Conservation (phyloP, 1,140 invertebrate species). For the Heliconius hermathena region DNA sequence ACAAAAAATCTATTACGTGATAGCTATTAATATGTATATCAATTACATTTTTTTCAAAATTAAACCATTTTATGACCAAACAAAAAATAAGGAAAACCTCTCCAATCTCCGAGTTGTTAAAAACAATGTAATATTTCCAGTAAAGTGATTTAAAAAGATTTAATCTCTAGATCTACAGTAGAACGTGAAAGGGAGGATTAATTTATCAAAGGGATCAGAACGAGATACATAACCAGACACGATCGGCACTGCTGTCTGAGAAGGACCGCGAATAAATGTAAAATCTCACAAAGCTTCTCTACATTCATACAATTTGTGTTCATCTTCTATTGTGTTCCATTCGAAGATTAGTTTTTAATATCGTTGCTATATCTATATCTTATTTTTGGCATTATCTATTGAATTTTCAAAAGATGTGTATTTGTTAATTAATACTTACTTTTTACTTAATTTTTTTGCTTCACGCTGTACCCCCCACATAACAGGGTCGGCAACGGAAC, state of each 20-base stretch:
- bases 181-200: conserved; percentile 27
- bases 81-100: not conserved
- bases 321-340: not conserved
- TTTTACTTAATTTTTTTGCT: too few relatives aligned
- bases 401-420: too few relatives aligned
- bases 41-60: too few relatives aligned
- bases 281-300: not conserved
- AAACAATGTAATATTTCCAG: conserved; percentile 24
- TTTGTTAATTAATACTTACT: too few relatives aligned
- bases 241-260: conserved; percentile 12
- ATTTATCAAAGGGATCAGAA: conserved; percentile 40
- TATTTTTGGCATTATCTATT: too few relatives aligned
- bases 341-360: not conserved
- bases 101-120: not conserved
- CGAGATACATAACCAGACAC: conserved; percentile 31
- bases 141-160: conserved; percentile 22
- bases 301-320: not conserved
- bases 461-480: too few relatives aligned
- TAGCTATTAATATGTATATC: too few relatives aligned
- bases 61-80: too few relatives aligned
- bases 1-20: too few relatives aligned
- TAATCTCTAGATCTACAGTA: conserved; percentile 22
- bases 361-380: not conserved
- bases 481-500: too few relatives aligned
- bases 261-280: conserved; percentile 11